A percentile compares a stretch with the other conserved stretches of the same genome.
These are phyloP conservation scores for Dinoponera quadriceps DNA, from an alignment of 1,140 invertebrate genomes.

Conservation along the genomic window DNA sequence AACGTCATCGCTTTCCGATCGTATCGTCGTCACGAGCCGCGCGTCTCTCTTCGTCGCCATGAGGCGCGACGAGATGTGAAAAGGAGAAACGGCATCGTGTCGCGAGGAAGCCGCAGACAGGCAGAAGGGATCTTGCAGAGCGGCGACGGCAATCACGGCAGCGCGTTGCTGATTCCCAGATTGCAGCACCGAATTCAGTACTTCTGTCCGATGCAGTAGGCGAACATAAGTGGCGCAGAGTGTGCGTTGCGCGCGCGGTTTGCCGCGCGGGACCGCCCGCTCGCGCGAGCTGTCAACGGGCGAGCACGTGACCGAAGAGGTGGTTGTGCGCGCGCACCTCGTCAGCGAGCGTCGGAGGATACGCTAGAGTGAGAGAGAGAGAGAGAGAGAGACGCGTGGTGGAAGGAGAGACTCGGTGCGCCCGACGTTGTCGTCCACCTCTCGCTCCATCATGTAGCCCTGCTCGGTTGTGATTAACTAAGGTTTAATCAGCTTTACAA, in stretches of 20 bases:
- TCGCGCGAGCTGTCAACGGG: slow-evolving; percentile 73
- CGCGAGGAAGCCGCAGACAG: background rate
- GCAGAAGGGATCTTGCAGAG: background rate
- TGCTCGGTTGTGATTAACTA: slow-evolving; percentile 84
- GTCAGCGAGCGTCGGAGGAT: background rate
- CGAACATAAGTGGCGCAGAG: slow-evolving; percentile 63
- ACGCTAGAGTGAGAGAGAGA: background rate
- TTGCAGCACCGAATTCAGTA: slow-evolving; percentile 83
- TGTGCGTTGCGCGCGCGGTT: slow-evolving; percentile 51
- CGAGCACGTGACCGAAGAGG: slow-evolving; percentile 52
- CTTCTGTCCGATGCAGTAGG: slow-evolving; percentile 79
- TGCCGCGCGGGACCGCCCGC: slow-evolving; percentile 83
- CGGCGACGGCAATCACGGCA: background rate
- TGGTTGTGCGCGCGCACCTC: background rate
- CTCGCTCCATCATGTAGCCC: slow-evolving; percentile 69
- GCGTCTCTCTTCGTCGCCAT: no score
- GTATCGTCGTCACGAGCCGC: no score
- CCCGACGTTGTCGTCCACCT: background rate
- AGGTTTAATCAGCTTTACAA: slow-evolving; percentile 86
- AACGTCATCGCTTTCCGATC: no score
- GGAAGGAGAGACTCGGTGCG: background rate
- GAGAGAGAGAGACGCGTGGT: background rate
- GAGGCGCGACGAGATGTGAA: no score
- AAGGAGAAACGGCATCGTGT: background rate
- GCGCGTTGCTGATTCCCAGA: slow-evolving; percentile 74